Evolutionary conservation across 2,888 invertebrate genomes (phyloP), one percentile per base, ranked within the genome.

Genomic region (Stictocephala bisonia): DNA sequence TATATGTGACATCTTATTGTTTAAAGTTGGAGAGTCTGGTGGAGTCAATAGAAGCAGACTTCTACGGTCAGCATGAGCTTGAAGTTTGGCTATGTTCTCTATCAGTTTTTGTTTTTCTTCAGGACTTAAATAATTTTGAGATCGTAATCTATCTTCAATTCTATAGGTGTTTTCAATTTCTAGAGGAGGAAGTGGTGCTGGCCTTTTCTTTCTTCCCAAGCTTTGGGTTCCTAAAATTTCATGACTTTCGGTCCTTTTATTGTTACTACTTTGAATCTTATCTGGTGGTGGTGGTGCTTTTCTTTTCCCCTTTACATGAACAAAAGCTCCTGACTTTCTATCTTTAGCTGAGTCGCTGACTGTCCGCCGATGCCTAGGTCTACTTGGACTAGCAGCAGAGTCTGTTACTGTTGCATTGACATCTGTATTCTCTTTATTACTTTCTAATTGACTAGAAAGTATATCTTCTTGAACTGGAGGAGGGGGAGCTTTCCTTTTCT

Each of bases 301-400:
- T 64, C 93, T 84, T 82, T 93, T 93, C 24, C 93, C 93, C 77
- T 91, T 91, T 0, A 93, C 92, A 84, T 93, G 91, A 24, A 86
- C 82, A 78, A 86, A 86, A 2, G 85, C 84, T 3, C 88, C 88
- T 9, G 89, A 86, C 77, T 87, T 87, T 56, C 87, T 86, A 74
- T 87, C 87, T 77, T 87, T 86, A 24, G 88, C 86, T 15, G 86
- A 86, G 83, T 90, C 90, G 80, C 90, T 90, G n/a, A 87, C 86
- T 22, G 89, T 88, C 79, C 90, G 85, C 50, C 89, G 84, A 76
- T 86, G 85, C 35, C 86, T 75, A 31, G 73, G 64, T 29, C 74
- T 71, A 22, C 41, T 67, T 18, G 40, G 35, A 40, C 31, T 13
- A 20, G 15, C 40, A 40, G 3, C 11, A 2, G 40, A 1, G 6